Base-by-base conservation (phyloP, 2,888 invertebrate species). In the Merodon equestris region DNA sequence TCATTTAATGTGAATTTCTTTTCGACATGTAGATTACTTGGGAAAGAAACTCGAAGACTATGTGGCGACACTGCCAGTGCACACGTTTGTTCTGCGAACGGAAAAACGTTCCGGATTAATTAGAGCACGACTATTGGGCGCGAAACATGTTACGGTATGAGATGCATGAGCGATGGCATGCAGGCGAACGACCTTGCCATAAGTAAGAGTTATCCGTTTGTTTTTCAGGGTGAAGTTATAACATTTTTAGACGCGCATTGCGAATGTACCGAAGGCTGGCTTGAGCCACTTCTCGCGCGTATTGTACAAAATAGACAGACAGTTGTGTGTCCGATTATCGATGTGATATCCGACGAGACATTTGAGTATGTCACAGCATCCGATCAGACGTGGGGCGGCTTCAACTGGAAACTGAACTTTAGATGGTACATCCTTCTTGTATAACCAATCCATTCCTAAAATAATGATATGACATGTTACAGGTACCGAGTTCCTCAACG, bases 341-440 rank as follows among this genome's bases (percentile, higher is more conserved):
- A 99, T 89, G 98, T 99, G 71, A 99, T 99, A 86, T 97, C 97
- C 51, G 99, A 99, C 89, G 98, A 99, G 85, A 97, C 97, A 3
- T 99, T 99, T 90, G 98, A 99, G 90, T 99, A 99, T 90, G 97
- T 99, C 81, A 96, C 98, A 57, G 99, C 99, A 0, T 98, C 98
- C 1, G 99, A 99, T 88, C 97, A 98, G 94, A 99, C 99, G 0
- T 99, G 99, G 98, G 99, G 99, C 81, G 99, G 99, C 18, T 99
- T 99, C 90, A 99, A 99, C 90, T 99, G 99, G 99, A 98, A 98
- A 90, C 91, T 99, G 61, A 99, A 99, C 90, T 99, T 99, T 90
- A 93, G 99, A 91, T 98, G 98, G 98, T 96, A 89, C 10, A 14
- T 15, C 1, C n/a, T 48, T 13, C 13, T 3, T n/a, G 1, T 40